These are phyloP conservation scores for Peromyscus melanophrys DNA, from an alignment of 2,797 vertebrate genomes.

Conservation along the genomic window DNA sequence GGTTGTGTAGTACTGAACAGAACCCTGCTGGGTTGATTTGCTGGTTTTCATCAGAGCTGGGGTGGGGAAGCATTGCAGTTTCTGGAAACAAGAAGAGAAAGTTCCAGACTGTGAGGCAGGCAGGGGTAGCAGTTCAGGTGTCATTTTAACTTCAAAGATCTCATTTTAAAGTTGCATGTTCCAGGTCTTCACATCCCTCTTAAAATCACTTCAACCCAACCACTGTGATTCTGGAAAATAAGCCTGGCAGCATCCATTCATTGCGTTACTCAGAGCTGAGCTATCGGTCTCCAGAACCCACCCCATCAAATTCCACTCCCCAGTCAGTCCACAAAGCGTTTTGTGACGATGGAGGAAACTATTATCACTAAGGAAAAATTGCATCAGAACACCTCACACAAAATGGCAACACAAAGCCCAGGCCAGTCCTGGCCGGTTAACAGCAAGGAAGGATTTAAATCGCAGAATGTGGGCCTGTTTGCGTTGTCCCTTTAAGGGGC, in stretches of 20 bases:
- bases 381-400: background rate
- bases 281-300: background rate
- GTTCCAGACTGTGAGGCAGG: constrained; percentile 1
- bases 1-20: background rate
- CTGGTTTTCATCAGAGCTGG: background rate
- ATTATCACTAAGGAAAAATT: background rate
- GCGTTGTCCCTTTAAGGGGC: constrained; percentile 28
- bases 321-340: background rate
- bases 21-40: background rate
- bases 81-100: constrained; percentile 37
- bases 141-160: constrained; percentile 61
- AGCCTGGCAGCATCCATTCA: background rate
- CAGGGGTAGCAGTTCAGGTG: background rate
- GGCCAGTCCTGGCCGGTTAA: background rate
- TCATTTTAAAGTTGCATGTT: constrained; percentile 38
- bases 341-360: background rate
- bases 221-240: constrained; percentile 31
- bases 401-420: background rate
- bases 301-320: background rate
- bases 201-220: constrained; percentile 15
- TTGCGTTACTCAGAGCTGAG: background rate
- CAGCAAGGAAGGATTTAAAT: background rate
- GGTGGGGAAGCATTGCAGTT: background rate
- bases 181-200: background rate
- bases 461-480: background rate